Conservation (phyloP, 1,140 invertebrate genomes). For the Papilio dardanus region DNA sequence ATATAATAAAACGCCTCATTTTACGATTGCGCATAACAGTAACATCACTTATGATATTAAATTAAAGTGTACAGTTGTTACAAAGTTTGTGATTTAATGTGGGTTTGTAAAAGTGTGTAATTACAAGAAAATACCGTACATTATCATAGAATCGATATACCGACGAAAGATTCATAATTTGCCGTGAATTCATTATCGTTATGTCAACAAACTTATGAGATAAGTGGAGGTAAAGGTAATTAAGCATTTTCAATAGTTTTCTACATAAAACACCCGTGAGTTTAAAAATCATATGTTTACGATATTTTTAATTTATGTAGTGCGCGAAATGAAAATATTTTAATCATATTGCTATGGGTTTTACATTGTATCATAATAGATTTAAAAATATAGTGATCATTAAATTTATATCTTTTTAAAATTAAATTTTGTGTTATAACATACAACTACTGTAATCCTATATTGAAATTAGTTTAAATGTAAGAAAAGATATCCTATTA, state of each 20-base stretch:
- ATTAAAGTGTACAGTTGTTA: constrained; percentile 8
- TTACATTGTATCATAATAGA: not conserved
- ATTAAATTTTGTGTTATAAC: too few species aligned
- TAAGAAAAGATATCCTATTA: not conserved
- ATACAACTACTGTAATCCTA: too few species aligned
- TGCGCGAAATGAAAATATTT: not conserved
- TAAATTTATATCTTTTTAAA: not conserved
- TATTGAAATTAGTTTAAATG: not conserved
- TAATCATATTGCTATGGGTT: not conserved
- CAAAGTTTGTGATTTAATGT: constrained; percentile 14
- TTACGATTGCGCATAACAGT: constrained; percentile 3
- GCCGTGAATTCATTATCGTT: constrained; percentile 62
- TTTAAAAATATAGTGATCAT: not conserved
- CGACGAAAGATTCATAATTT: constrained; percentile 64
- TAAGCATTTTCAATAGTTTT: not conserved
- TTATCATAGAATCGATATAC: constrained; percentile 72
- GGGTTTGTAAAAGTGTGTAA: constrained; percentile 3
- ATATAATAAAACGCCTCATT: constrained; percentile 43
- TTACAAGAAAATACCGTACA: constrained; percentile 39
- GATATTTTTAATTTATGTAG: constrained; percentile 26
- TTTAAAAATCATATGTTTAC: constrained; percentile 39
- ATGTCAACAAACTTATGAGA: constrained; percentile 72
- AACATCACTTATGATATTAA: constrained; percentile 15
- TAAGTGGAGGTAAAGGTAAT: constrained; percentile 60
- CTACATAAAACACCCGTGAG: not conserved